Evolutionary conservation across 2,888 invertebrate genomes (phyloP).

Genomic region (Geophilus truncorum): DNA sequence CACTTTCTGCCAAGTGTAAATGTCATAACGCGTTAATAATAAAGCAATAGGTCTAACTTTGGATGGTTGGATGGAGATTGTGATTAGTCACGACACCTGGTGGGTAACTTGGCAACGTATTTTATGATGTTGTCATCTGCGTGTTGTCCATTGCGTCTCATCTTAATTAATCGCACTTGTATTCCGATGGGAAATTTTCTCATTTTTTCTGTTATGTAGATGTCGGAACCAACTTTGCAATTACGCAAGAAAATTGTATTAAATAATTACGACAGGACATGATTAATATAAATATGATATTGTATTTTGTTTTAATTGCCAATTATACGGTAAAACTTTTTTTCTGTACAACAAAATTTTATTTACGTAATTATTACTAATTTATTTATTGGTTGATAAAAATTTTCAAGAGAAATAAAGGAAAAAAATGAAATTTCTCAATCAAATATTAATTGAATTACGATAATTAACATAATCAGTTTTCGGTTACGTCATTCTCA

Average conservation of each 20-base stretch:
- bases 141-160: neutral
- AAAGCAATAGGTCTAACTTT: neutral
- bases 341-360: neutral
- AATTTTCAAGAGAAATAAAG: neutral
- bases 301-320: neutral
- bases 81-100: neutral
- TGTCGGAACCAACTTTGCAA: neutral
- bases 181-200: neutral
- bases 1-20: neutral
- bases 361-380: neutral
- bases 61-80: neutral
- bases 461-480: neutral
- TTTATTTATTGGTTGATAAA: neutral
- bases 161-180: neutral
- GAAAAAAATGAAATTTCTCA: neutral
- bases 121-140: conserved; percentile 8
- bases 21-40: neutral
- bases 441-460: neutral
- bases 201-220: neutral
- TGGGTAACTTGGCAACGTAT: neutral
- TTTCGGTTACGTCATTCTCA: conserved; percentile 1
- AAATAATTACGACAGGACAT: neutral
- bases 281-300: neutral
- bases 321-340: neutral
- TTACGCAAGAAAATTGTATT: neutral